Base-by-base conservation (phyloP, 2,888 invertebrate species). In the Sabatieria punctata region DNA sequence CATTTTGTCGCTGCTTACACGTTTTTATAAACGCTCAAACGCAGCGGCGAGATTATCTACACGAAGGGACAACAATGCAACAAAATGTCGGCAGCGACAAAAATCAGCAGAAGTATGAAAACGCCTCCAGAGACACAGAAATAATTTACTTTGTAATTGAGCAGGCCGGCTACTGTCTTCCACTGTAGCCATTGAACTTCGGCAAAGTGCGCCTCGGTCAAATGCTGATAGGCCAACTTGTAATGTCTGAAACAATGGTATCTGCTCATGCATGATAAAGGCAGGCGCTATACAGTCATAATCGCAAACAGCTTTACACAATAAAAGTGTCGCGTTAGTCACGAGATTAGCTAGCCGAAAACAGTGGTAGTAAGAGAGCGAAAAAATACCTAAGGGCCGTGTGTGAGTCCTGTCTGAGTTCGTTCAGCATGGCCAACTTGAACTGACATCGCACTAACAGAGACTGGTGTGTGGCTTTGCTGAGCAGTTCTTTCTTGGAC, bases 391-490 rank as follows among this genome's bases (percentile, higher is more conserved):
- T 84, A 57, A 84, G 77, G 15, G 89, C 85, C 1, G 80, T 78
- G 61, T 77, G 78, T 55, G 78, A 74, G 64, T 93, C 95, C 65
- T 89, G 86, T 58, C 83, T 81, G 52, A 97, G 69, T 70, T 97
- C 97, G 61, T 84, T 83, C 45, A 89, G 77, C 70, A 89, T 93
- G 1, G 83, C 97, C 66, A 93, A 78, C 71, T 97, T 99, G 65
- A 91, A 93, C 63, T 91, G 85, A 71, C 95, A 93, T 27, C 97
- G 73, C 24, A 95, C 86, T 72, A 83, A 84, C 45, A 97, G 74
- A 58, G 27, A 37, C n/a, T 43, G 42, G 15, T 36, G 38, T 2
- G 35, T 43, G 19, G 15, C 22, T 24, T 43, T 49, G 21, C 30
- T 27, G 18, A 50, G 30, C 2, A 27, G 13, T 63, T 91, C 89